Evolutionary conservation across 2,113 vertebrate genomes (phyloP).

Genomic region (Arothron firmamentum): DNA sequence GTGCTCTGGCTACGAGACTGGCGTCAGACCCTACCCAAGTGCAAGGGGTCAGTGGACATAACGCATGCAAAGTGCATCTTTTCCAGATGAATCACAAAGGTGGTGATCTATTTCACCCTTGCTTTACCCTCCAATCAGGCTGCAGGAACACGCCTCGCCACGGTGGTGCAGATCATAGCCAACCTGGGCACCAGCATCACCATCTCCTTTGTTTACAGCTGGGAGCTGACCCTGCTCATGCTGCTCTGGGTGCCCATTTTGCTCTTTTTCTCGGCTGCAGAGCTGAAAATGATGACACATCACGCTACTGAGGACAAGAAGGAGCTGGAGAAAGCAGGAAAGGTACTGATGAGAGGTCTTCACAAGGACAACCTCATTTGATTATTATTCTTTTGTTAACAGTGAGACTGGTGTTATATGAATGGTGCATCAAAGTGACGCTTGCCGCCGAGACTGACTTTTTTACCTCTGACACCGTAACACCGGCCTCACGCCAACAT

Average conservation of each 20-base stretch:
- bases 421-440: no score
- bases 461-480: no score
- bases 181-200: slow-evolving; percentile 90
- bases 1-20: slow-evolving; percentile 91
- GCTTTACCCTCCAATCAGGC: slow-evolving; percentile 71
- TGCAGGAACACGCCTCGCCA: slow-evolving; percentile 84
- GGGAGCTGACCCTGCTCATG: slow-evolving; percentile 90
- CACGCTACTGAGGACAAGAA: slow-evolving; percentile 87
- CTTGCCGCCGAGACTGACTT: no score
- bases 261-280: slow-evolving; percentile 82
- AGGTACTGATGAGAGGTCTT: slow-evolving; percentile 58
- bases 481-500: not conserved
- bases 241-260: slow-evolving; percentile 86
- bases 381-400: no score
- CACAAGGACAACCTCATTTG: no score
- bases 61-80: not conserved
- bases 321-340: slow-evolving; percentile 89
- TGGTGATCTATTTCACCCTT: not conserved
- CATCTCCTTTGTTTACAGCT: slow-evolving; percentile 89
- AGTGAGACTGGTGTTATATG: no score
- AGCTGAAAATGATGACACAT: slow-evolving; percentile 86
- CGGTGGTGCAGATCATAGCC: slow-evolving; percentile 85
- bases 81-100: not conserved
- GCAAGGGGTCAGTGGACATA: slow-evolving; percentile 79
- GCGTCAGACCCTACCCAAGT: slow-evolving; percentile 93